Evolutionary conservation across 2,888 invertebrate species (phyloP).

Genomic region (Andrena bucephala): DNA sequence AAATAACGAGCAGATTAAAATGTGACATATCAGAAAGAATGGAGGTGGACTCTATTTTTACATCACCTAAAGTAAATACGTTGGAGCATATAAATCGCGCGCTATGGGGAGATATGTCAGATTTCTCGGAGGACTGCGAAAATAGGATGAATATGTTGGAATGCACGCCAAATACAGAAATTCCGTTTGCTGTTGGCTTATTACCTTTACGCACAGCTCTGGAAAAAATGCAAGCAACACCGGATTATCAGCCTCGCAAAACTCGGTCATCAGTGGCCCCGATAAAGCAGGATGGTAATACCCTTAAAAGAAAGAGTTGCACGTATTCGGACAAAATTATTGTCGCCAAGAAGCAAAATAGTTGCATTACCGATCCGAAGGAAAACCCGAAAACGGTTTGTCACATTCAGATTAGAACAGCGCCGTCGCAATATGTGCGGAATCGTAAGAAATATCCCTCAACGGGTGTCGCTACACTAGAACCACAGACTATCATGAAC

Average conservation of each 20-base stretch:
- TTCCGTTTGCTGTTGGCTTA: slow-evolving; percentile 84
- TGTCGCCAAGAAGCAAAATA: slow-evolving; percentile 45
- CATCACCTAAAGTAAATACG: slow-evolving; percentile 69
- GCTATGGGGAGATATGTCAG: slow-evolving; percentile 83
- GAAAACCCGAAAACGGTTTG: slow-evolving; percentile 78
- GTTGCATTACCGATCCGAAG: slow-evolving; percentile 26
- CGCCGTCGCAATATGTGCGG: slow-evolving; percentile 70
- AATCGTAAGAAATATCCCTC: slow-evolving; percentile 65
- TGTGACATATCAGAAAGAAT: slow-evolving; percentile 55
- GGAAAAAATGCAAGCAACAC: slow-evolving; percentile 84
- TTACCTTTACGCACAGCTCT: slow-evolving; percentile 83
- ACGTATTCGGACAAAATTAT: slow-evolving; percentile 22
- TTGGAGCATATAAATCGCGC: slow-evolving; percentile 81
- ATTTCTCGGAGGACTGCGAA: slow-evolving; percentile 75
- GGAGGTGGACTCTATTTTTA: slow-evolving; percentile 36
- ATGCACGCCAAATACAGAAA: slow-evolving; percentile 81
- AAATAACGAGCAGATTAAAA: slow-evolving; percentile 54
- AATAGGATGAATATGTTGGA: slow-evolving; percentile 66
- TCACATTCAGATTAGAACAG: slow-evolving; percentile 81
- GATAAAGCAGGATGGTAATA: slow-evolving; percentile 55
- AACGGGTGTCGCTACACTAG: slow-evolving; percentile 58
- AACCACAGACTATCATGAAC: slow-evolving; percentile 55
- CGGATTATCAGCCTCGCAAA: slow-evolving; percentile 84
- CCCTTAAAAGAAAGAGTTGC: slow-evolving; percentile 57
- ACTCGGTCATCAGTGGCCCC: slow-evolving; percentile 83